Base-by-base conservation (phyloP, 2,113 vertebrate genomes). In the Smithornis capensis region DNA sequence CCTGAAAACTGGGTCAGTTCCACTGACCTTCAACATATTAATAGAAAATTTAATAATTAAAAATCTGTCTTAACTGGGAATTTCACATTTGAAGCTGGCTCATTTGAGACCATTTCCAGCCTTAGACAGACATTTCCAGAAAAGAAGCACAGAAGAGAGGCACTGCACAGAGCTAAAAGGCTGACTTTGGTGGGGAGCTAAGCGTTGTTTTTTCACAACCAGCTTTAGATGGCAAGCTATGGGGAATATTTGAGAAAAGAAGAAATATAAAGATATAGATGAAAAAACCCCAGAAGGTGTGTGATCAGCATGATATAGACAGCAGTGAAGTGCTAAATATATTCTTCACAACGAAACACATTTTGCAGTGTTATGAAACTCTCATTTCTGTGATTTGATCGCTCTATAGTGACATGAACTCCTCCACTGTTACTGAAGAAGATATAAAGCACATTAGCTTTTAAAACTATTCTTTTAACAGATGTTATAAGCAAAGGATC, bases 31-130 rank as follows among this genome's bases (percentile, higher is more conserved):
- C 78, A 95, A 55, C 56, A 81, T 80, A 89, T 71, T 90, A 95
- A 96, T 37, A 91, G 83, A 85, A 83, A 74, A 73, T 79, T 91
- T 92, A 95, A 93, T 93, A 92, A 96, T 96, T 97, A 96, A 92
- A 90, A 83, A 92, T 87, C 50, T 93, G 77, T 47, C 75, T 69
- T 87, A 77, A 49, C 52, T 55, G 37, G 62, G 91, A 94, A 94
- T 95, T 96, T 95, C 63, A 73, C 29, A 25, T 93, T 95, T 94
- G 49, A 68, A 33, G 55, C 27, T 89, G 79, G 40, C 31, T 95
- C 53, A 75, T 74, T 19, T 74, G 49, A 89, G 29, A 65, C 55
- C 33, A 31, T 75, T 90, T 83, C 40, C 44, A 87, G 50, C 21
- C 37, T 56, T 33, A 62, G 44, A 77, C 8, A 44, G 64, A 77